A percentile compares a stretch with the other conserved stretches of the same genome.
phyloP scores from a whole-genome alignment of 2,797 vertebrate species.

The Smutsia gigantea region DNA sequence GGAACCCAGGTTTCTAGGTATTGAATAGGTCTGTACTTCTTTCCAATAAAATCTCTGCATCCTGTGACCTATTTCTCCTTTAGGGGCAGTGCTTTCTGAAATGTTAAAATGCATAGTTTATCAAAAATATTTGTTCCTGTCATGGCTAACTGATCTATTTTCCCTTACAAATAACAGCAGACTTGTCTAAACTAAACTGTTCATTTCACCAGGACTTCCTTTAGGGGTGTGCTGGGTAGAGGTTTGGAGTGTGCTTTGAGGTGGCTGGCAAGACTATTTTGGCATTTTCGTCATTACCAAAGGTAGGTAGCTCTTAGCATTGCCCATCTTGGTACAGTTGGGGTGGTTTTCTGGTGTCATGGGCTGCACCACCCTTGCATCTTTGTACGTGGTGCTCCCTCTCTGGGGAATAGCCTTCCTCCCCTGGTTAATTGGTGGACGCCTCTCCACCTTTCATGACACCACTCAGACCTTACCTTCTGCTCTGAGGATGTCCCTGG shows the following conservation, averaged over 20 bases:
- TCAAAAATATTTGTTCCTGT: background rate
- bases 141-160: background rate
- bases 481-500: background rate
- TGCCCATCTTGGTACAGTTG: fast-evolving
- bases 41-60: background rate
- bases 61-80: background rate
- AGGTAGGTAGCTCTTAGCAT: background rate
- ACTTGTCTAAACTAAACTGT: background rate
- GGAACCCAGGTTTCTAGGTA: background rate
- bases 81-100: background rate
- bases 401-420: background rate
- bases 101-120: background rate
- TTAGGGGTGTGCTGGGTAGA: background rate
- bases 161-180: background rate
- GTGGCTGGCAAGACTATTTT: background rate
- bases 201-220: background rate
- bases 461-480: background rate
- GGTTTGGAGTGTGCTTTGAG: background rate
- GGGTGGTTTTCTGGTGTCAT: background rate
- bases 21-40: background rate
- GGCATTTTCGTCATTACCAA: background rate
- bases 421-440: background rate
- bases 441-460: background rate
- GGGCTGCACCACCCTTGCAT: too few relatives aligned
- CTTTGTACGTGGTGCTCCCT: background rate